phyloP scores from a whole-genome alignment of 2,888 invertebrate genomes.

The Choristoneura rosaceana region DNA sequence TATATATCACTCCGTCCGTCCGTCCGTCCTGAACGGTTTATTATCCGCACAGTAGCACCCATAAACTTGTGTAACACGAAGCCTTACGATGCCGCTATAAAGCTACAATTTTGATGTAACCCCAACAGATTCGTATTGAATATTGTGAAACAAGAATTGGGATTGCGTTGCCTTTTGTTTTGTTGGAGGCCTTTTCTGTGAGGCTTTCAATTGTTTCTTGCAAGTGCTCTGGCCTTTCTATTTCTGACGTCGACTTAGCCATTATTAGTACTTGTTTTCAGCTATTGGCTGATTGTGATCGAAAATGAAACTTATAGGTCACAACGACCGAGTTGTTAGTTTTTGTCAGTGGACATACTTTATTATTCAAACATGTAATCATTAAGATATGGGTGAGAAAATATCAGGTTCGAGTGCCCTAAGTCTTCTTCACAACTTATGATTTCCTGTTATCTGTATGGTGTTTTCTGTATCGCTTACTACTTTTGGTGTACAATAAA shows the following conservation, averaged over 20 bases:
- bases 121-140: slow-evolving; percentile 21
- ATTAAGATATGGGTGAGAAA: too few relatives aligned
- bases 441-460: too few relatives aligned
- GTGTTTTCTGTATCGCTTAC: too few relatives aligned
- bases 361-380: too few relatives aligned
- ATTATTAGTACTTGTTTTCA: background rate
- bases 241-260: too few relatives aligned
- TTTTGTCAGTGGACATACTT: too few relatives aligned
- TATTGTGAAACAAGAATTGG: slow-evolving; percentile 31
- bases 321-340: too few relatives aligned
- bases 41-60: slow-evolving; percentile 73
- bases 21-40: slow-evolving; percentile 66
- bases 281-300: background rate
- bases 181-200: background rate
- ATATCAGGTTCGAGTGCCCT: too few relatives aligned
- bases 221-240: too few relatives aligned
- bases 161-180: slow-evolving; percentile 14
- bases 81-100: slow-evolving; percentile 58
- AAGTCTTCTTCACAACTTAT: too few relatives aligned
- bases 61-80: slow-evolving; percentile 77
- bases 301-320: background rate
- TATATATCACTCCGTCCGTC: slow-evolving; percentile 74
- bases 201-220: slow-evolving; percentile 1
- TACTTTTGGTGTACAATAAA: too few relatives aligned
- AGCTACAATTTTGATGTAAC: slow-evolving; percentile 43